phyloP scores from a whole-genome alignment of 1,140 invertebrate species.

The Laodelphax striatellus region DNA sequence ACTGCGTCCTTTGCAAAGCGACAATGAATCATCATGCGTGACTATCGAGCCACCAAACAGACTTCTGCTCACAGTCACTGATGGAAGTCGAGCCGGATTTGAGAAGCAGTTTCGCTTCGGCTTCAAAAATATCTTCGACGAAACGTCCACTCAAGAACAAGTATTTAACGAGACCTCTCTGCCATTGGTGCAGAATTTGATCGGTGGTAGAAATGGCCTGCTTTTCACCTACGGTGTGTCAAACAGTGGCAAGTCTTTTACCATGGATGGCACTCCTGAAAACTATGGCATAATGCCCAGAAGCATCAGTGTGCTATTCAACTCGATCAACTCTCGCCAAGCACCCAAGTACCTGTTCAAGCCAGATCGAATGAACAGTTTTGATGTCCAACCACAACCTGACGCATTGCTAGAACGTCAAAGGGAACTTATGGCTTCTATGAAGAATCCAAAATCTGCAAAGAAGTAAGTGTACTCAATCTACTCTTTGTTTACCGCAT shows the following conservation, averaged over 20 bases:
- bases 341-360: conserved; percentile 79
- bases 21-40: conserved; percentile 41
- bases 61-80: conserved; percentile 52
- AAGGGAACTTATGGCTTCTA: conserved; percentile 32
- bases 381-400: conserved; percentile 75
- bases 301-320: conserved; percentile 84
- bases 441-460: conserved; percentile 29
- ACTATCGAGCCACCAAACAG: conserved; percentile 56
- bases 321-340: conserved; percentile 67
- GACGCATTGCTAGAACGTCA: conserved; percentile 77
- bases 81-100: conserved; percentile 45
- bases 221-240: conserved; percentile 95
- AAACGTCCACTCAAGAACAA: conserved; percentile 62
- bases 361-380: conserved; percentile 86
- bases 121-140: conserved; percentile 77
- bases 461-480: conserved; percentile 4
- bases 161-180: conserved; percentile 71
- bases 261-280: conserved; percentile 65
- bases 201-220: conserved; percentile 75
- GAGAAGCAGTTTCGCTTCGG: conserved; percentile 61
- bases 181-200: conserved; percentile 71
- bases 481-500: too few relatives aligned
- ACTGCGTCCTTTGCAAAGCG: conserved; percentile 16
- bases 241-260: conserved; percentile 92
- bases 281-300: conserved; percentile 53